Evolutionary conservation across 2,888 invertebrate genomes (phyloP).

Genomic region (Cristatella mucedo): DNA sequence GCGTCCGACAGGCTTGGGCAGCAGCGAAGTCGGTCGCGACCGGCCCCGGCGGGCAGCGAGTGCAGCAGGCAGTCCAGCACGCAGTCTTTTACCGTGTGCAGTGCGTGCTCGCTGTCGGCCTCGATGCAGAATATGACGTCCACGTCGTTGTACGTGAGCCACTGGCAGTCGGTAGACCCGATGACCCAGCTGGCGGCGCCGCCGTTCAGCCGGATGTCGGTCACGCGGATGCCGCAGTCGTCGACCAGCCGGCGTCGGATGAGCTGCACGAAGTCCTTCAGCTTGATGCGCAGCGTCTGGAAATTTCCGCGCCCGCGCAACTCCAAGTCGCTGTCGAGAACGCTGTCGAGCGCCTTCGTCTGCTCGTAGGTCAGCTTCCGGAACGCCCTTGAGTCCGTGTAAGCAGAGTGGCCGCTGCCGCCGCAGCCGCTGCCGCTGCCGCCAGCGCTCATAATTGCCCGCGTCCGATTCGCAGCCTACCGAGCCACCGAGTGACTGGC

Average conservation of each 20-base stretch:
- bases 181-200: slow-evolving; percentile 91
- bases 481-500: too few species aligned
- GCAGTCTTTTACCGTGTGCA: slow-evolving; percentile 86
- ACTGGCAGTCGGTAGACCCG: slow-evolving; percentile 56
- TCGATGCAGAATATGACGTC: slow-evolving; percentile 97
- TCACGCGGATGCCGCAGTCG: slow-evolving; percentile 51
- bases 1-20: slow-evolving; percentile 63
- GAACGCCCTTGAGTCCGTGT: too few species aligned
- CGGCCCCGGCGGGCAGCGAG: slow-evolving; percentile 54
- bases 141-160: slow-evolving; percentile 73
- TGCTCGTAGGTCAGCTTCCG: too few species aligned
- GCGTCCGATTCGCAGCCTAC: too few species aligned
- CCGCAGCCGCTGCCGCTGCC: too few species aligned
- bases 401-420: too few species aligned
- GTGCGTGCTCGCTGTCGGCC: slow-evolving; percentile 53
- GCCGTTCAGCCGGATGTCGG: slow-evolving; percentile 84
- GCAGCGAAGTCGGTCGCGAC: slow-evolving; percentile 73
- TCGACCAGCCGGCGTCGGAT: slow-evolving; percentile 74
- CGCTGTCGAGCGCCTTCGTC: too few species aligned
- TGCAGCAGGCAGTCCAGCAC: slow-evolving; percentile 79
- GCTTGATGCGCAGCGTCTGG: too few species aligned
- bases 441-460: too few species aligned
- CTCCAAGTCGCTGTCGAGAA: too few species aligned
- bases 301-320: too few species aligned
- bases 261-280: slow-evolving; percentile 80